Base-by-base conservation (phyloP, 2,888 invertebrate species). In the Trissolcus brochymenae region DNA sequence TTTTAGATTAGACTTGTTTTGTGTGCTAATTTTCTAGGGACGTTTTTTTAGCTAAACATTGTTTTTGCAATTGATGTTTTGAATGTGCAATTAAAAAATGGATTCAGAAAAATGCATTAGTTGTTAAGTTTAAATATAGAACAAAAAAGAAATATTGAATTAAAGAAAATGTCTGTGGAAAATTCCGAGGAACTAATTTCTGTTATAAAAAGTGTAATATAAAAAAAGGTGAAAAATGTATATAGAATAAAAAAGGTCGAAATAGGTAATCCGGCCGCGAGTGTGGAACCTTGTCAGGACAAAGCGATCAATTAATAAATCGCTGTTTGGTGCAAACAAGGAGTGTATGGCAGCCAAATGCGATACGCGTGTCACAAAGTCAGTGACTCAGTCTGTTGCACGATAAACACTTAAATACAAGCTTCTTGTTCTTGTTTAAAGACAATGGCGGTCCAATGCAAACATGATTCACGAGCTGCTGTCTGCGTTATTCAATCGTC, bases 311-410 rank as follows among this genome's bases (percentile, higher is more conserved):
- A 70, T 70, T 61, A 61, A 56, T 56, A 51, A 56, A 61, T 61
- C 50, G 17, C n/a, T 21, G 16, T 61, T 70, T 62, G 53, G 46
- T 17, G 46, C 71, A 72, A 72, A 72, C 59, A 72, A 59, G 65
- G 65, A 72, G 54, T 54, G 59, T 55, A n/a, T 13, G 35, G 25
- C 40, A 46, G 29, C 64, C 71, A 71, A 71, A 62, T 64, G 51
- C 61, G 60, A 60, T 53, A 40, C 54, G 46, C 40, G 49, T 16
- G 59, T 56, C 54, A 72, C 72, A 72, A 72, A 72, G 72, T 19
- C 59, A 54, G 54, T 72, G 72, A 72, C 72, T 72, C 72, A 72
- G 72, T 72, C 4, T 25, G 16, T 29, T 53, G 59, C 19, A 64
- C 50, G 56, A 64, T 65, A 72, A 65, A 72, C 64, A 49, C 46